These are phyloP conservation scores for Athalia cordata DNA, from an alignment of 2,888 invertebrate species.

Conservation along the genomic window DNA sequence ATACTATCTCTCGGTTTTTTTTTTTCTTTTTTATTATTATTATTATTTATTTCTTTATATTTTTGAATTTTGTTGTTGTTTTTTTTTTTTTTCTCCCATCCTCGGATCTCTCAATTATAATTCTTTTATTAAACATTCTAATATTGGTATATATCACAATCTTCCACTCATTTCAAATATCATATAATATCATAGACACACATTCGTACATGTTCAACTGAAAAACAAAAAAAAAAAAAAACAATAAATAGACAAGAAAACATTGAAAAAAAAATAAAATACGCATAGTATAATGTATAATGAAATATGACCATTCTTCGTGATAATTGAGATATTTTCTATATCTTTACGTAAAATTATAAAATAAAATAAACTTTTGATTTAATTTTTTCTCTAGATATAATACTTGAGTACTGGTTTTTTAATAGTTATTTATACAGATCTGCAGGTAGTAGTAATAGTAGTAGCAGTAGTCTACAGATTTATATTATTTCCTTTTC, in stretches of 20 bases:
- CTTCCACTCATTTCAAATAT: slow-evolving; percentile 14
- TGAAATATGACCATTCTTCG: slow-evolving; percentile 14
- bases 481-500: no score
- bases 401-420: slow-evolving; percentile 6
- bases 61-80: background rate
- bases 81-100: slow-evolving; percentile 14
- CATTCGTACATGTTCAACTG: no score
- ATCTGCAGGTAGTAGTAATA: background rate
- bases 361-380: slow-evolving; percentile 8
- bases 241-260: background rate
- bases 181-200: background rate
- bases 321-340: slow-evolving; percentile 10
- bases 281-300: background rate
- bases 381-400: background rate
- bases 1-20: slow-evolving; percentile 27
- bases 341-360: background rate
- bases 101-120: slow-evolving; percentile 10
- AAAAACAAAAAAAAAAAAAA: no score
- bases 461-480: no score
- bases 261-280: background rate
- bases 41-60: background rate
- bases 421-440: slow-evolving; percentile 20
- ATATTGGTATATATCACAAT: slow-evolving; percentile 29
- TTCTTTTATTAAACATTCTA: slow-evolving; percentile 10
- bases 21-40: background rate